A percentile compares a stretch with the other conserved stretches of the same genome.
Conservation (phyloP, 2,113 vertebrate species). For the Charadrius vociferus region DNA sequence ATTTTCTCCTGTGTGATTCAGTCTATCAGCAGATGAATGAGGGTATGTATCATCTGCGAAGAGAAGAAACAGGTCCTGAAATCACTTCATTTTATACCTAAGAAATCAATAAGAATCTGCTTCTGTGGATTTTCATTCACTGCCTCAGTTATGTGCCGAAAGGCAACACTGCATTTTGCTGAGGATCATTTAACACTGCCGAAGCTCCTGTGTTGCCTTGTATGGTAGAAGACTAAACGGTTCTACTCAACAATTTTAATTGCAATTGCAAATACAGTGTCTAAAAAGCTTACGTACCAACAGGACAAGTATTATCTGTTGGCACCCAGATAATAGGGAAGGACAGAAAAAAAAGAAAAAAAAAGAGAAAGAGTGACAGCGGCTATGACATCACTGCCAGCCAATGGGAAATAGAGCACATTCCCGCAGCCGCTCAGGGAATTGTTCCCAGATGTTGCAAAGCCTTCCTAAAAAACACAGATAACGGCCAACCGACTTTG, state of each 20-base stretch:
- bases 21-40: background rate
- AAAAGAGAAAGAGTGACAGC: background rate
- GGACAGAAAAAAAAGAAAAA: no score
- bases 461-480: background rate
- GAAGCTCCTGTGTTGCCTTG: background rate
- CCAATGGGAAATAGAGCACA: background rate
- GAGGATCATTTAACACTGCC: background rate
- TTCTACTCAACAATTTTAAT: background rate
- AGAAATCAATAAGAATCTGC: background rate
- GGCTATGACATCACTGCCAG: conserved; percentile 25
- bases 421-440: background rate
- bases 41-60: background rate
- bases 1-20: background rate
- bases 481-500: background rate
- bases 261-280: background rate
- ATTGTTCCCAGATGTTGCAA: conserved; percentile 31
- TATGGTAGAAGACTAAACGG: background rate
- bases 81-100: background rate
- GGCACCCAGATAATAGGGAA: background rate
- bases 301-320: background rate
- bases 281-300: background rate
- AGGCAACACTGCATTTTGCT: background rate
- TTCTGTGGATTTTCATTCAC: background rate
- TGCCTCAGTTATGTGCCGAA: background rate
- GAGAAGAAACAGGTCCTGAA: background rate